These are phyloP conservation scores for Halcyon leucocephala DNA, from an alignment of 2,797 vertebrate species.

Conservation along the genomic window DNA sequence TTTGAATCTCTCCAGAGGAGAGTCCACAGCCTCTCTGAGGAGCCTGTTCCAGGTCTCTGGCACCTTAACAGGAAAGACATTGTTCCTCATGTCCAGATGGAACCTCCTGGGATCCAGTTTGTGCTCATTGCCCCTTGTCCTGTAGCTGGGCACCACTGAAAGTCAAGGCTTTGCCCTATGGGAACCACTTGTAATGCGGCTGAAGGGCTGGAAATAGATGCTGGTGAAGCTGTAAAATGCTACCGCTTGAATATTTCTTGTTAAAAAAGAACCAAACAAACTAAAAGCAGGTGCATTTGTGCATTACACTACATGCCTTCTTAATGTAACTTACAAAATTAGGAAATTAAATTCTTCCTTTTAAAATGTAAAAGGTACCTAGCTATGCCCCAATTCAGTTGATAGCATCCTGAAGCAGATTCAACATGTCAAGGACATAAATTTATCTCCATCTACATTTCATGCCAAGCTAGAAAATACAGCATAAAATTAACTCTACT, in stretches of 20 bases:
- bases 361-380: background rate
- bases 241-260: background rate
- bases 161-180: background rate
- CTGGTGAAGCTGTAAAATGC: background rate
- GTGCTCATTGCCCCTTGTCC: background rate
- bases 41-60: background rate
- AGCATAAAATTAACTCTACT: background rate
- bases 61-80: too few species aligned
- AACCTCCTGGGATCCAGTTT: too few species aligned
- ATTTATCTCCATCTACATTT: background rate
- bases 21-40: background rate
- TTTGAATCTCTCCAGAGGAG: background rate
- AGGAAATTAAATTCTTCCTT: background rate
- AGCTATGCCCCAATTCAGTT: background rate
- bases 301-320: background rate
- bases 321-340: background rate
- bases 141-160: background rate
- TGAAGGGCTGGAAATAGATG: background rate
- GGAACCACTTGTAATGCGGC: background rate
- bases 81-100: too few species aligned
- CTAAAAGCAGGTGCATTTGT: background rate
- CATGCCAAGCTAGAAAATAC: background rate
- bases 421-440: background rate
- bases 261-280: background rate
- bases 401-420: background rate